A percentile compares a stretch with the other conserved stretches of the same genome.
Conservation (phyloP, 2,113 vertebrate genomes). For the Balaenoptera acutorostrata region DNA sequence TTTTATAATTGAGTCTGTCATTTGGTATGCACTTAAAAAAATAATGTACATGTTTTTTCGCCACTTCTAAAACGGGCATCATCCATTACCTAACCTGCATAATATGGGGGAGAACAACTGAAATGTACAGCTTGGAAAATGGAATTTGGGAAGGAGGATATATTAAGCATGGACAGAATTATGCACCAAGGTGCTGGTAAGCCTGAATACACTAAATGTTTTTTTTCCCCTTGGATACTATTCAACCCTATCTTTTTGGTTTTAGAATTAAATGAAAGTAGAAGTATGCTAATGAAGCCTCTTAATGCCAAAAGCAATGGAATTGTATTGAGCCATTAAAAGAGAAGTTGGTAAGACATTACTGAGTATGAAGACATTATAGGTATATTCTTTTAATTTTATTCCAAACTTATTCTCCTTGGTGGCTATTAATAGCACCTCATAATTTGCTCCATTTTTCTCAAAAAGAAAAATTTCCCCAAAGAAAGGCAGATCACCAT, state of each 20-base stretch:
- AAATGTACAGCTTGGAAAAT: slow-evolving; percentile 18
- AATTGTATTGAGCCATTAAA: slow-evolving; percentile 37
- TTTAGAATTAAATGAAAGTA: slow-evolving; percentile 44
- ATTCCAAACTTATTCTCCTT: slow-evolving; percentile 44
- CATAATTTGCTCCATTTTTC: slow-evolving; percentile 33
- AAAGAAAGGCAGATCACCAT: not conserved
- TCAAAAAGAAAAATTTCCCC: not conserved
- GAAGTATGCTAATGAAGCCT: not conserved
- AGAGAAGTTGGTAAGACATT: slow-evolving; percentile 46
- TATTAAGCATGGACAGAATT: slow-evolving; percentile 1
- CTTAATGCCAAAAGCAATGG: not conserved
- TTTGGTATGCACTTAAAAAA: not conserved
- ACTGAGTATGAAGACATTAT: not conserved
- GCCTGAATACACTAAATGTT: not conserved
- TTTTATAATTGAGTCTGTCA: slow-evolving; percentile 40
- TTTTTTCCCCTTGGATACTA: not conserved
- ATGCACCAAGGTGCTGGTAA: not conserved
- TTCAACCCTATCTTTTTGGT: not conserved
- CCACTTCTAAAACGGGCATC: not conserved
- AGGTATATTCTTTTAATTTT: slow-evolving; percentile 20
- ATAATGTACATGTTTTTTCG: not conserved
- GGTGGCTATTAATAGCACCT: not conserved
- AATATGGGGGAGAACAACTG: not conserved
- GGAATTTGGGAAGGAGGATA: not conserved
- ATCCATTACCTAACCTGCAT: not conserved